Evolutionary conservation across 1,140 invertebrate genomes (phyloP).

Genomic region (Aphelenchoides fujianensis): DNA sequence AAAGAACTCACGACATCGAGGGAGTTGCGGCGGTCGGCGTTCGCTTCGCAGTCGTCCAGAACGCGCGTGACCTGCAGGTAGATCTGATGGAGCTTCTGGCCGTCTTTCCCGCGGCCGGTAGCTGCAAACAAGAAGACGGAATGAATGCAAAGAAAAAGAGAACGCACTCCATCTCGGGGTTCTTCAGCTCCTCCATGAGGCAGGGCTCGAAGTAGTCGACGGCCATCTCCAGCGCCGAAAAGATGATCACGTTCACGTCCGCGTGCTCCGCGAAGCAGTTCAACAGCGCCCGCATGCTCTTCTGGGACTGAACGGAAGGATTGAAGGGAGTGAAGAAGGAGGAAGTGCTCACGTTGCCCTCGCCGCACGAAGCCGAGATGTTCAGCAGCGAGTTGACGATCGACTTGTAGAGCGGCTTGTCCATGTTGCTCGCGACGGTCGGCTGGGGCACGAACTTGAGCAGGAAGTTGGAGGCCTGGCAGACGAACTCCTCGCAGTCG

Average conservation of each 20-base stretch:
- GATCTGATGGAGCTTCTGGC: not conserved
- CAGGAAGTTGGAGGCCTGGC: conserved; percentile 11
- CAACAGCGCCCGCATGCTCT: not conserved
- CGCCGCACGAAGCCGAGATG: not conserved
- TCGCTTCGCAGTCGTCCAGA: conserved; percentile 1
- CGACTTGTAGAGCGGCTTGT: not conserved
- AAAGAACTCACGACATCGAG: too few species aligned
- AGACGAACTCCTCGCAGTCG: not conserved
- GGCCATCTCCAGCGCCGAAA: not conserved
- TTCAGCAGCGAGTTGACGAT: not conserved
- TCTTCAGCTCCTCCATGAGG: not conserved
- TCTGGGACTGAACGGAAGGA: not conserved
- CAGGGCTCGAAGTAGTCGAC: not conserved
- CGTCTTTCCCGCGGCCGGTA: not conserved
- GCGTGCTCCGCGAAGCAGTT: not conserved
- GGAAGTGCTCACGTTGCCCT: not conserved
- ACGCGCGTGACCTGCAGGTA: not conserved
- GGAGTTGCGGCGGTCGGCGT: not conserved
- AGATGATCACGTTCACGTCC: not conserved
- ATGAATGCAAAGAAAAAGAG: not conserved
- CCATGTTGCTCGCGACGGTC: not conserved
- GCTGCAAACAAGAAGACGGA: conserved; percentile 2
- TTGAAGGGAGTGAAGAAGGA: not conserved
- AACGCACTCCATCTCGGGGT: not conserved
- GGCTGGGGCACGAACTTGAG: conserved; percentile 3